A percentile compares a stretch with the other conserved stretches of the same genome.
Evolutionary conservation across 2,888 invertebrate species (phyloP).

Genomic region (Hirtodrosophila trivittata): DNA sequence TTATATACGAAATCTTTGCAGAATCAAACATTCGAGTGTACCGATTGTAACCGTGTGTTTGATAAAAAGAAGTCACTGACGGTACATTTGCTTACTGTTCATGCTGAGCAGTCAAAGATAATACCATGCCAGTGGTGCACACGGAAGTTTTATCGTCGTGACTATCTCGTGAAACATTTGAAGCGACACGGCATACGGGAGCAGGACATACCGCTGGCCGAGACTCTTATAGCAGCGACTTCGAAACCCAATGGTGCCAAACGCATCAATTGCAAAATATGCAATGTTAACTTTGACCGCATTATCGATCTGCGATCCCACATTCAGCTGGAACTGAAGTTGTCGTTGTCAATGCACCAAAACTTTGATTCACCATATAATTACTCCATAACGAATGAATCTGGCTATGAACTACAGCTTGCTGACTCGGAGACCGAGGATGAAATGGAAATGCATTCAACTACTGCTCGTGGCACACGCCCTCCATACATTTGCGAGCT

Average conservation of each 20-base stretch:
- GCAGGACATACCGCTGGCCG: slow-evolving; percentile 69
- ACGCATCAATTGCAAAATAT: slow-evolving; percentile 75
- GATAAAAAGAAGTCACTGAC: slow-evolving; percentile 79
- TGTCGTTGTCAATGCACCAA: slow-evolving; percentile 57
- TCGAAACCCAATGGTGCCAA: slow-evolving; percentile 78
- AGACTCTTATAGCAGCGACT: slow-evolving; percentile 70
- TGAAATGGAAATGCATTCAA: slow-evolving; percentile 51
- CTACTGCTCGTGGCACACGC: slow-evolving; percentile 13
- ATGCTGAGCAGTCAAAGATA: slow-evolving; percentile 71
- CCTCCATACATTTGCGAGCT: slow-evolving; percentile 74
- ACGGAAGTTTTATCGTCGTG: slow-evolving; percentile 77
- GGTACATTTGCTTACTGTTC: slow-evolving; percentile 73
- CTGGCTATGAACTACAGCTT: slow-evolving; percentile 81
- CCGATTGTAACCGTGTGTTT: slow-evolving; percentile 67
- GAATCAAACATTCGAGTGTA: slow-evolving; percentile 65
- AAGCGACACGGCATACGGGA: slow-evolving; percentile 72
- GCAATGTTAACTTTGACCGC: slow-evolving; percentile 68
- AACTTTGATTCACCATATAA: slow-evolving; percentile 61
- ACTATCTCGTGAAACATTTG: slow-evolving; percentile 79
- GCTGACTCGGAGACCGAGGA: slow-evolving; percentile 83
- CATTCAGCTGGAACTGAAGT: slow-evolving; percentile 67
- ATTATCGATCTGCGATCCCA: slow-evolving; percentile 71
- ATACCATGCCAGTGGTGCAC: slow-evolving; percentile 81
- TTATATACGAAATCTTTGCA: slow-evolving; percentile 13
- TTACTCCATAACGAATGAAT: slow-evolving; percentile 81